Conservation (phyloP, 1,140 invertebrate genomes). For the Archegozetes longisetosus region DNA sequence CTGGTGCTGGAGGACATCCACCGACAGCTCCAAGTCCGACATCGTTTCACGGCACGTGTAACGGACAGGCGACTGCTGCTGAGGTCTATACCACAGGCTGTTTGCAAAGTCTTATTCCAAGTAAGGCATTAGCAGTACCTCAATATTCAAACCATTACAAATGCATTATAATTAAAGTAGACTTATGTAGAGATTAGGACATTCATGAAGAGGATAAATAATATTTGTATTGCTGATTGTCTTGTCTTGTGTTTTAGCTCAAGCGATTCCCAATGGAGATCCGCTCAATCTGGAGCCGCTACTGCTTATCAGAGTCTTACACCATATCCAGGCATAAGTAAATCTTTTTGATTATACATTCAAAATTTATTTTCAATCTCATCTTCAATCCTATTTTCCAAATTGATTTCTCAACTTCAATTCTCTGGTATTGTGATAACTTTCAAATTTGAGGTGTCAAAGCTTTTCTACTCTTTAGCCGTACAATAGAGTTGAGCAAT, state of each 20-base stretch:
- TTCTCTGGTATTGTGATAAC: too few species aligned
- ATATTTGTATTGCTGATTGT: background rate
- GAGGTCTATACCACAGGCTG: conserved; percentile 8
- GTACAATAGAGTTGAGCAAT: too few species aligned
- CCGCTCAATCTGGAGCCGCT: background rate
- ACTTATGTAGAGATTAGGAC: background rate
- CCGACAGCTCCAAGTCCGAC: conserved; percentile 2
- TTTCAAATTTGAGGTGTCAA: too few species aligned
- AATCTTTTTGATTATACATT: too few species aligned
- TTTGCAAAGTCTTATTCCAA: conserved; percentile 4
- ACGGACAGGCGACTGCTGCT: background rate
- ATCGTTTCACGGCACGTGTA: background rate
- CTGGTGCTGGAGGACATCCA: background rate
- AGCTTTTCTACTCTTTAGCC: too few species aligned
- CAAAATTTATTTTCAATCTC: too few species aligned
- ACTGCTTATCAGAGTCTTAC: conserved; percentile 10
- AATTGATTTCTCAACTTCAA: too few species aligned
- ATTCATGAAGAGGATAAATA: background rate
- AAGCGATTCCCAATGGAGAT: conserved; percentile 7
- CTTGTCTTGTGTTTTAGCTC: background rate
- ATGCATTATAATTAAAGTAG: background rate
- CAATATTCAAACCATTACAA: too few species aligned
- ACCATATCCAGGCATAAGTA: background rate
- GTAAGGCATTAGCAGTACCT: background rate
- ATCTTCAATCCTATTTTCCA: too few species aligned